Evolutionary conservation across 2,797 vertebrate species (phyloP).

Genomic region (Morelia viridis): DNA sequence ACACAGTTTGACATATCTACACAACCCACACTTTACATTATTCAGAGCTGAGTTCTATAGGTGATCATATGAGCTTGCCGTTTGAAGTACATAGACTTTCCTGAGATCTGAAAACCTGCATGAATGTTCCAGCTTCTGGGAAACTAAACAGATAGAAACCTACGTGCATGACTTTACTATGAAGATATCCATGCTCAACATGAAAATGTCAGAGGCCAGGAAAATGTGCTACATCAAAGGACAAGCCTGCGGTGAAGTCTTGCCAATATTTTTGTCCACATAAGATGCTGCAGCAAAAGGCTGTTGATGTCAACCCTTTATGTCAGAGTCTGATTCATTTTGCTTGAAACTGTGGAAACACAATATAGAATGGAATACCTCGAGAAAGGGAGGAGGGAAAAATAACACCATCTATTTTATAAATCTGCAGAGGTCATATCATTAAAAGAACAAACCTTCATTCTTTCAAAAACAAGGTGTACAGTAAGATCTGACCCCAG

Average conservation of each 20-base stretch:
- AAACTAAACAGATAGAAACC: neutral
- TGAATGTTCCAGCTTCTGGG: neutral
- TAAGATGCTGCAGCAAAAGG: neutral
- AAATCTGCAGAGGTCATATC: neutral
- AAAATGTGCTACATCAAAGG: too few species aligned
- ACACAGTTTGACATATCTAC: neutral
- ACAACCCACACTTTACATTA: neutral
- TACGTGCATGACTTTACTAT: neutral
- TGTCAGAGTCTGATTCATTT: neutral
- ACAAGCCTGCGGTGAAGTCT: neutral
- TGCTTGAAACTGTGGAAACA: conserved; percentile 1
- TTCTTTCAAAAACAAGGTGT: neutral
- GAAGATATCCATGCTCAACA: neutral
- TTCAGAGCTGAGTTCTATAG: too few species aligned
- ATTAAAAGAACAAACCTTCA: neutral
- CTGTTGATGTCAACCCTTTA: conserved; percentile 9
- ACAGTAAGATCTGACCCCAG: neutral
- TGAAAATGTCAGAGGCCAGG: too few species aligned
- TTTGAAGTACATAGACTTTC: too few species aligned
- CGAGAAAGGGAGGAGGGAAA: neutral
- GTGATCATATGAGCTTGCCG: too few species aligned
- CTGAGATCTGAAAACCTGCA: neutral
- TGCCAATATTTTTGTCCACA: too few species aligned
- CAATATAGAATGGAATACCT: fast-evolving
- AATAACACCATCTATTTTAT: neutral